These are phyloP conservation scores for Rhineura floridana DNA, from an alignment of 2,113 vertebrate species.

Conservation along the genomic window DNA sequence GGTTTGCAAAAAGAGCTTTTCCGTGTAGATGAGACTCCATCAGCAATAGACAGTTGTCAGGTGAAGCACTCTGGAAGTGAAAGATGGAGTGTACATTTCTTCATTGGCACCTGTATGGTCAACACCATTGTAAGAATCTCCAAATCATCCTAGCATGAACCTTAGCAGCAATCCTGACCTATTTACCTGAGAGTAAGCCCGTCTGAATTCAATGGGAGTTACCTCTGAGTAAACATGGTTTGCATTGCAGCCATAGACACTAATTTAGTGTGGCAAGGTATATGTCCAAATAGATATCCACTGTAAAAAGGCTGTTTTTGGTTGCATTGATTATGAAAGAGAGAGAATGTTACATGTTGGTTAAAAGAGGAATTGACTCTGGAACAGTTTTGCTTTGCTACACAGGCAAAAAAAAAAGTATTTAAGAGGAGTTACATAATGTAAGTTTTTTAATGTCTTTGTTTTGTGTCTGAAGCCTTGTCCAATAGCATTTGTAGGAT, in stretches of 20 bases:
- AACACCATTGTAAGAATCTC: neutral
- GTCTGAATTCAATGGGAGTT: too few relatives aligned
- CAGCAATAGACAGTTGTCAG: neutral
- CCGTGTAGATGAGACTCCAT: neutral
- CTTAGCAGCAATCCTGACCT: too few relatives aligned
- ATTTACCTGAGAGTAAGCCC: too few relatives aligned
- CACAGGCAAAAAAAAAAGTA: neutral
- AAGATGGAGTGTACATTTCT: neutral
- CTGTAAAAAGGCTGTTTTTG: neutral
- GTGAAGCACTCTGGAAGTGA: neutral
- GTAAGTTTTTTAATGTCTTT: too few relatives aligned
- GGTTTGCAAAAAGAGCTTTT: neutral
- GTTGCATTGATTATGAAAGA: neutral
- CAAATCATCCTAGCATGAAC: neutral
- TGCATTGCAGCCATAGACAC: too few relatives aligned
- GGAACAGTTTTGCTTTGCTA: neutral
- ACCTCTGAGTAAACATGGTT: too few relatives aligned
- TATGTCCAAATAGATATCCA: neutral
- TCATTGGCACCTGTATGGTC: neutral
- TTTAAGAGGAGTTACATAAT: neutral
- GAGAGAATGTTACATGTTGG: too few relatives aligned
- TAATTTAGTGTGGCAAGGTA: too few relatives aligned
- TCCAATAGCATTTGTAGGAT: neutral
- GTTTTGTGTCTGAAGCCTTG: neutral
- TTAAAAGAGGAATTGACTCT: neutral